Evolutionary conservation across 2,113 vertebrate species (phyloP), one percentile per base, ranked within the genome.

Genomic region (Sarotherodon lohbergeri): DNA sequence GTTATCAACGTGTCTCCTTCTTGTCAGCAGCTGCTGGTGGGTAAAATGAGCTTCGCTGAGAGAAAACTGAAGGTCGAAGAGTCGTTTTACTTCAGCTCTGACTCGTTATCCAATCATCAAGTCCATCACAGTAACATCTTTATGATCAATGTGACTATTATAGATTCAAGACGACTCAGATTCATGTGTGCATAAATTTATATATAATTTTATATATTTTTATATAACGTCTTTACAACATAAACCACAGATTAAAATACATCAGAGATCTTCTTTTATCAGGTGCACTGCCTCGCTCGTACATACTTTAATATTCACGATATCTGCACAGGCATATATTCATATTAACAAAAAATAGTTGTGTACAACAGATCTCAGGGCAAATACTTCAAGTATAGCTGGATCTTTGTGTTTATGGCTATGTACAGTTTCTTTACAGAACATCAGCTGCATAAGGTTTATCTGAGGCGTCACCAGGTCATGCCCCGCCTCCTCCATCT

Each of bases 301-400:
- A 89, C 66, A 24, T 81, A 66, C 34, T 68, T 27, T 81, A 11
- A 73, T 10, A 46, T 22, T 73, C 2, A 46, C 85, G 86, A 92
- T 79, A 91, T 80, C 17, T 84, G 86, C 88, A 92, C 87, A 90
- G 71, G 86, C 57, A 46, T 81, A 71, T 82, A 27, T 92, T 93
- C 87, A 93, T 93, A 90, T 90, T 39, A 81, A 76, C n/a, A 52
- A 81, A 86, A 93, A 95, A 94, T 88, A 93, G 9, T 79, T 6
- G 90, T 89, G 88, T 86, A 82, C 68, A 89, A 81, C 83, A 91
- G 80, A 80, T 88, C 55, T 86, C 84, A 55, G 59, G 50, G 16
- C n/a, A 55, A 91, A 91, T 61, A 46, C 54, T 95, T 95, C 88
- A 93, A 92, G 90, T 93, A 82, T 91, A 56, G 36, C 56, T 90